Conservation (phyloP, 2,888 invertebrate species). For the Macrosoma leucophasiata region DNA sequence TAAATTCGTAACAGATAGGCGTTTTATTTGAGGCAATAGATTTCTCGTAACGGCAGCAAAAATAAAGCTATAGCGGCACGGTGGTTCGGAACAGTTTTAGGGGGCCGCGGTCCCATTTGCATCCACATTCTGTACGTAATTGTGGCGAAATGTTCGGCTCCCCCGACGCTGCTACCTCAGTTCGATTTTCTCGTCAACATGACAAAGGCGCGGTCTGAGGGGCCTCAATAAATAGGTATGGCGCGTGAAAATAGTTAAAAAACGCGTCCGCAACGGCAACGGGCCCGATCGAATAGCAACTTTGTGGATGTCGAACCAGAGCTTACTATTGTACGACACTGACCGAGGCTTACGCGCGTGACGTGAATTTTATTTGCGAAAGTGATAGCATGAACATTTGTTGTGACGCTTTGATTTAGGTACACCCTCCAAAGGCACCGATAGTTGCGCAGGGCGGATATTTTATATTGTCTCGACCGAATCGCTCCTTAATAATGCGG, state of each 20-base stretch:
- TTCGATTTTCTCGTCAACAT: constrained; percentile 67
- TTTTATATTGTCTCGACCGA: no score
- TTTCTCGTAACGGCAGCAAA: constrained; percentile 63
- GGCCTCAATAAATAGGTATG: constrained; percentile 65
- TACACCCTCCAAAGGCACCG: no score
- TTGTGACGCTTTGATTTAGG: constrained; percentile 28
- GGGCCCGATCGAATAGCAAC: constrained; percentile 41
- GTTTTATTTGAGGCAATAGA: constrained; percentile 68
- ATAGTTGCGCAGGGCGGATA: constrained; percentile 4
- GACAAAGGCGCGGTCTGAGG: constrained; percentile 72
- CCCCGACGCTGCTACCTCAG: constrained; percentile 59
- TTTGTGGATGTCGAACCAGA: constrained; percentile 31
- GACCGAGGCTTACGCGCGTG: constrained; percentile 34
- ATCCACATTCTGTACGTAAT: constrained; percentile 67
- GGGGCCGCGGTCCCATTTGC: constrained; percentile 65
- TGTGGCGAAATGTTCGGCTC: constrained; percentile 55
- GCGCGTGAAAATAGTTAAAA: constrained; percentile 67
- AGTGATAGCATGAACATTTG: constrained; percentile 35
- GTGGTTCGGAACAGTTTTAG: constrained; percentile 58
- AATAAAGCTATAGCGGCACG: constrained; percentile 60
- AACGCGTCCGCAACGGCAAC: constrained; percentile 37
- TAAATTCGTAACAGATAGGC: constrained; percentile 62
- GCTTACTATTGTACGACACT: constrained; percentile 34
- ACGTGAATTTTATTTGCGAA: constrained; percentile 43
- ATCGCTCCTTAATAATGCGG: no score